Conservation (phyloP, 1,140 invertebrate genomes). For the Asobara japonica region DNA sequence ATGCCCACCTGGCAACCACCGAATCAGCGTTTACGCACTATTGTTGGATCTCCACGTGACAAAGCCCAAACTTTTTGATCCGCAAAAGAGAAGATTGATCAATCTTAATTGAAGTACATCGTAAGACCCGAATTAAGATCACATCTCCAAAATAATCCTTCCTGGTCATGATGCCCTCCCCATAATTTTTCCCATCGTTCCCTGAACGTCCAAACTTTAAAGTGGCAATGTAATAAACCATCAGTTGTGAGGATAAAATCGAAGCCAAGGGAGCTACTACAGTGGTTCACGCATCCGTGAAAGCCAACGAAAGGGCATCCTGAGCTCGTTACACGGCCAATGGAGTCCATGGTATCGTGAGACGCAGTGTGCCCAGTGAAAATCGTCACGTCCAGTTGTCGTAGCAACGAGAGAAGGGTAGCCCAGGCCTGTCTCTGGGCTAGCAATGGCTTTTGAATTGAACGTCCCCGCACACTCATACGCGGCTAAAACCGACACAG, state of each 20-base stretch:
- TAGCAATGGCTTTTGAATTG: constrained; percentile 14
- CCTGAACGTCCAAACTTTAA: constrained; percentile 20
- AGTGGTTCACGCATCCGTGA: constrained; percentile 20
- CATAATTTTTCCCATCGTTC: too few relatives aligned
- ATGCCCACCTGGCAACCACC: too few relatives aligned
- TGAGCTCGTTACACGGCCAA: constrained; percentile 49
- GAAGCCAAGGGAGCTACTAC: neutral
- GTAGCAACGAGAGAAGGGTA: constrained; percentile 26
- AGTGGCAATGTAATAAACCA: constrained; percentile 44
- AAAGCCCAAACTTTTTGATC: too few relatives aligned
- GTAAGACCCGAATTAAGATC: too few relatives aligned
- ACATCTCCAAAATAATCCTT: too few relatives aligned
- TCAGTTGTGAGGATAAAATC: constrained; percentile 35
- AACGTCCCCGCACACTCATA: constrained; percentile 33
- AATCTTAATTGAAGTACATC: too few relatives aligned
- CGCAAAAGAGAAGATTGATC: too few relatives aligned
- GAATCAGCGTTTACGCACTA: too few relatives aligned
- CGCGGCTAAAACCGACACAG: constrained; percentile 19
- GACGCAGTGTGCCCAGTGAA: constrained; percentile 14
- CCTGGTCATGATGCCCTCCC: too few relatives aligned
- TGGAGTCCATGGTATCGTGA: constrained; percentile 36
- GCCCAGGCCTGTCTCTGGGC: neutral
- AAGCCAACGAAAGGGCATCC: constrained; percentile 45
- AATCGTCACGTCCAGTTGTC: constrained; percentile 31
- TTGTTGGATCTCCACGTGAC: too few relatives aligned